Conservation (phyloP, 2,113 vertebrate species). For the Sapajus apella region DNA sequence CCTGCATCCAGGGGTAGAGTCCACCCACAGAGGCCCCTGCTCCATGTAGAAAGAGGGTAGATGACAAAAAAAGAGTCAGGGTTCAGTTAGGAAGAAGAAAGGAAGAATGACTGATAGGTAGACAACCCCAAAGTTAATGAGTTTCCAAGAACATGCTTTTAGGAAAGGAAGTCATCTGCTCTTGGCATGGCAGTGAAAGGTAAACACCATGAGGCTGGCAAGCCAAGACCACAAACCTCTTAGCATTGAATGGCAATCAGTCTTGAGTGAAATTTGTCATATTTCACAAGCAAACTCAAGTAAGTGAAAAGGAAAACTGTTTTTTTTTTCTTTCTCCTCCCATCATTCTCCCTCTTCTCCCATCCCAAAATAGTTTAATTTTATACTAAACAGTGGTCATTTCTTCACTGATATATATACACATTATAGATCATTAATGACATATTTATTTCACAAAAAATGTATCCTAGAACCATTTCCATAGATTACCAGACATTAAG, state of each 20-base stretch:
- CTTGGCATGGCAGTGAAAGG: not conserved
- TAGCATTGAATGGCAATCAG: not conserved
- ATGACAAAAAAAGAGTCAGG: not conserved
- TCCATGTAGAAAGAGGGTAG: not conserved
- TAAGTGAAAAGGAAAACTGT: not conserved
- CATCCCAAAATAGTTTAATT: not conserved
- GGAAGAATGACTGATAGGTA: not conserved
- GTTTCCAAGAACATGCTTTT: not conserved
- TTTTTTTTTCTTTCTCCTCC: not conserved
- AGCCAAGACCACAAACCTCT: not conserved
- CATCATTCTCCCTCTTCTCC: not conserved
- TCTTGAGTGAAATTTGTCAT: not conserved
- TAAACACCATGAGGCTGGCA: not conserved
- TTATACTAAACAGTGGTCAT: not conserved
- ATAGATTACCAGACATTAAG: not conserved
- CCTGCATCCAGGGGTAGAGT: not conserved
- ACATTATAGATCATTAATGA: not conserved
- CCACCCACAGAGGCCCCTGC: not conserved
- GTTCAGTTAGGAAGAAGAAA: not conserved
- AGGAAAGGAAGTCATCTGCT: not conserved
- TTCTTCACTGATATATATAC: not conserved
- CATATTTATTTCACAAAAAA: conserved; percentile 17
- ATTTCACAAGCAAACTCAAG: not conserved
- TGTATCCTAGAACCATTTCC: not conserved
- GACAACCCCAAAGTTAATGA: not conserved